Evolutionary conservation across 2,888 invertebrate species (phyloP), one percentile per base, ranked within the genome.

Genomic region (Eustalomyia histrio): DNA sequence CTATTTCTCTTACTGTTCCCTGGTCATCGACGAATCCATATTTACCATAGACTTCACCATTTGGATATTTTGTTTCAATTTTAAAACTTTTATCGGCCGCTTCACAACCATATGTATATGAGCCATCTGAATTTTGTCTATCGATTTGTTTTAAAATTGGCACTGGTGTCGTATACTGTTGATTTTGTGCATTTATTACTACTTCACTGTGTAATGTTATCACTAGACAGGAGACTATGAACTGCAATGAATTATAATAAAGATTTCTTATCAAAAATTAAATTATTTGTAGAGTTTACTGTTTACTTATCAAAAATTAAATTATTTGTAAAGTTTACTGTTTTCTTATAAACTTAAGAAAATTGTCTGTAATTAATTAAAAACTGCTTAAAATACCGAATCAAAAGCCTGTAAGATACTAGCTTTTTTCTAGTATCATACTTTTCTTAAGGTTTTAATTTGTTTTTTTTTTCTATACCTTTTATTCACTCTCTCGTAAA

Each of bases 41-140:
- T 89, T 97, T 97, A 78, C 97, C 97, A 65, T 94, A 95, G 0
- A 97, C 96, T 86, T 96, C 96, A 0, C 97, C 97, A 58, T 93
- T 94, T 0, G 95, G 92, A 86, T 95, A 95, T 90, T 96, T 97
- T 0, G 96, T 96, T 89, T 97, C 97, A 82, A 97, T 96, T 91
- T 96, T 96, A 91, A 95, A 96, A 63, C 95, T 94, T 10, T 96
- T 96, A 87, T 97, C 97, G 0, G 96, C 97, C 0, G 93, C 95
- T 90, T 97, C 97, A 90, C 95, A 97, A 0, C 96, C 97, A 87
- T 95, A 97, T 85, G 95, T 96, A 91, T 97, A 97, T 12, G 96
- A 96, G 0, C 96, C 96, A 84, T 97, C 96, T 83, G 95, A 96
- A 88, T 96, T 96, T 89, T 96, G 96, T 81, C 94, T 93, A 92